Evolutionary conservation across 2,113 vertebrate species (phyloP).

Genomic region (Bubo bubo): DNA sequence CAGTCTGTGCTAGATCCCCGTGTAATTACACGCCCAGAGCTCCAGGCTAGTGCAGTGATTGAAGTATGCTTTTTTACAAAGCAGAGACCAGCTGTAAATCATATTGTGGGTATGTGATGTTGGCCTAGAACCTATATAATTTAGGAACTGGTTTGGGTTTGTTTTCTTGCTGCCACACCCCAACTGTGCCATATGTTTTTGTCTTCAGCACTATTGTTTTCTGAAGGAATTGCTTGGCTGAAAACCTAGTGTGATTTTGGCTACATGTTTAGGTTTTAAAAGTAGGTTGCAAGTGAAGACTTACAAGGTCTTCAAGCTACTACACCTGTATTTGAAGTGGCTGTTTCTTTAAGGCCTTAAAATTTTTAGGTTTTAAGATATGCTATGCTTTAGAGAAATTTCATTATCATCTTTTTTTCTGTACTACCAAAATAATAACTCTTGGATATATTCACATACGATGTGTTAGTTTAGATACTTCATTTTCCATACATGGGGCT

Average conservation of each 20-base stretch:
- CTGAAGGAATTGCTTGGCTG: not conserved
- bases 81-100: conserved; percentile 5
- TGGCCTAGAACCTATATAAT: not conserved
- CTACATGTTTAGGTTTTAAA: not conserved
- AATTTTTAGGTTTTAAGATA: not conserved
- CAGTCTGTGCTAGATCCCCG: not conserved
- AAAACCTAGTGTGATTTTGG: not conserved
- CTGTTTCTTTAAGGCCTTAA: not conserved
- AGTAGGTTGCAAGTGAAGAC: not conserved
- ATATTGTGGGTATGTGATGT: not conserved
- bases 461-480: not conserved
- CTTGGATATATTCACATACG: not conserved
- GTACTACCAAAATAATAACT: not conserved
- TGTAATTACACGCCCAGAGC: not conserved
- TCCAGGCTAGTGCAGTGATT: not conserved
- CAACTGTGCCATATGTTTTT: not conserved
- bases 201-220: not conserved
- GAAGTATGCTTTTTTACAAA: not conserved
- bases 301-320: not conserved
- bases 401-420: not conserved
- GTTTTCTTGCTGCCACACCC: not conserved
- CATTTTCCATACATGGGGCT: not conserved
- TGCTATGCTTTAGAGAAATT: not conserved
- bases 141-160: not conserved
- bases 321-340: not conserved